Evolutionary conservation across 2,888 invertebrate genomes (phyloP), one percentile per base, ranked within the genome.

Genomic region (Cantharis rustica): DNA sequence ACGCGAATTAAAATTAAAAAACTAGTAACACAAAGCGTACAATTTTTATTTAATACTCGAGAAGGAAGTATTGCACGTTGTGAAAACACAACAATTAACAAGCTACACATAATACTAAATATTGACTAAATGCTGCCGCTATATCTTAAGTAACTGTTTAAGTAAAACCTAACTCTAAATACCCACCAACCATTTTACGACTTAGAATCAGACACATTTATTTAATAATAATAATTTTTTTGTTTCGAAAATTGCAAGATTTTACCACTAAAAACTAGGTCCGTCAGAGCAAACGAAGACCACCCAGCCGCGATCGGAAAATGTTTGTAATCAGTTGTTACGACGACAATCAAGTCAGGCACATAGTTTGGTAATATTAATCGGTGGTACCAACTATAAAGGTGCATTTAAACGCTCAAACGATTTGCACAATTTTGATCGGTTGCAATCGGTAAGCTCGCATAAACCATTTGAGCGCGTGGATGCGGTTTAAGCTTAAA

Each of bases 71-170:
- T 88, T 88, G 88, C 88, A 88, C 87, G 84, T 86, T 83, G 84
- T 82, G 84, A 84, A 70, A 76, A 78, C 85, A 86, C 84, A 85
- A 85, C 82, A 85, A 79, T 68, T 74, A 73, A 73, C 66, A 83
- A 83, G 78, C 80, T 80, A 77, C 76, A 82, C 74, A 82, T 86
- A 86, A 86, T 87, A 87, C 86, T 86, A 86, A 80, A 79, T 86
- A 86, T 83, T 86, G 87, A 88, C 87, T 87, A 87, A 88, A 88
- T 86, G 87, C 87, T 87, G 86, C 86, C 81, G 79, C 79, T 79
- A 47, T 47, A 79, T 75, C 81, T 86, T 87, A 87, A 88, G 87
- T 87, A 86, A 85, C 84, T 81, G 83, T 83, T 83, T 85, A 85
- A 84, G 79, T 81, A 79, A 66, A 80, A 77, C 73, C 79, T 80